phyloP scores from a whole-genome alignment of 2,113 vertebrate species.

The Noturus placidus region DNA sequence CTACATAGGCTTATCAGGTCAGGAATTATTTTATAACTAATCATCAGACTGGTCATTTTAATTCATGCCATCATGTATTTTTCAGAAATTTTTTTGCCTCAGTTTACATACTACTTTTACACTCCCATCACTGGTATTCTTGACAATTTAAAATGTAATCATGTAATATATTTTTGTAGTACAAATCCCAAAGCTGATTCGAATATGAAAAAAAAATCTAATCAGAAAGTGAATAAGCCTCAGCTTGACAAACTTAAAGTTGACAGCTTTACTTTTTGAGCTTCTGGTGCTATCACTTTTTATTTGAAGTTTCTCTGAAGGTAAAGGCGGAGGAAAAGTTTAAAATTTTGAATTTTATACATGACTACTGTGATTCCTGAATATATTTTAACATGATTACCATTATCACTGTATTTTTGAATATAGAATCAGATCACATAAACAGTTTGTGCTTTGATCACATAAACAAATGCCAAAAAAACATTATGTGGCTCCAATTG shows the following conservation, averaged over 20 bases:
- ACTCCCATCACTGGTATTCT: neutral
- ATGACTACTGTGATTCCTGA: slow-evolving; percentile 11
- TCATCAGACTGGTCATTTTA: neutral
- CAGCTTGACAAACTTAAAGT: neutral
- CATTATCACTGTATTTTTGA: neutral
- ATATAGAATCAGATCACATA: neutral
- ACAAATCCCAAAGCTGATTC: neutral
- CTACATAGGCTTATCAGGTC: slow-evolving; percentile 22
- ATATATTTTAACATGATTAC: slow-evolving; percentile 6
- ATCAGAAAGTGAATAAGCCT: neutral
- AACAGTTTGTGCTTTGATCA: neutral
- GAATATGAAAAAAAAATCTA: neutral
- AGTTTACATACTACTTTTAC: slow-evolving; percentile 1
- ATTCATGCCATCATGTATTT: neutral
- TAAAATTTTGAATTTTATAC: neutral
- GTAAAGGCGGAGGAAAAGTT: neutral
- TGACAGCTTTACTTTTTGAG: slow-evolving; percentile 10
- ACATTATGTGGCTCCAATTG: neutral
- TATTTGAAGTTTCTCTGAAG: neutral
- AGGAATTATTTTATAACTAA: neutral
- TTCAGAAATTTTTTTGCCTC: neutral
- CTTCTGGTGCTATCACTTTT: neutral
- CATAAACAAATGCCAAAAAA: neutral
- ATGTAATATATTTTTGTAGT: slow-evolving; percentile 23
- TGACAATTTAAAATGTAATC: neutral